Evolutionary conservation across 2,888 invertebrate species (phyloP).

Genomic region (Lepetodrilus schrolli): DNA sequence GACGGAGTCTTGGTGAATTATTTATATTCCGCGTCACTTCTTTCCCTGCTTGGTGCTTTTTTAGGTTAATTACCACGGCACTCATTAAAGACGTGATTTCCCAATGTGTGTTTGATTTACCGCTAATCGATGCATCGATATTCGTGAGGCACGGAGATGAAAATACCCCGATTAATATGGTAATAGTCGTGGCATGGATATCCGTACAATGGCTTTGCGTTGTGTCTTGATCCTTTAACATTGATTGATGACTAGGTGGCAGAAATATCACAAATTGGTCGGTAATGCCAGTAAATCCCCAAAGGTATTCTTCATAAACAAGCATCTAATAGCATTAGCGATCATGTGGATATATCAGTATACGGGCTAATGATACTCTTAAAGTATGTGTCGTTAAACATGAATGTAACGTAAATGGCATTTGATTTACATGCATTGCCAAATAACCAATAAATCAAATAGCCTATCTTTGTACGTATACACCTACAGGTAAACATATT

Average conservation of each 20-base stretch:
- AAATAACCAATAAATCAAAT: too few species aligned
- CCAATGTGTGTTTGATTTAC: conserved; percentile 15
- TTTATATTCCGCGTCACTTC: neutral
- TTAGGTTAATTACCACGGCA: neutral
- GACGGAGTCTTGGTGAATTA: neutral
- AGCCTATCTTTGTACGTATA: too few species aligned
- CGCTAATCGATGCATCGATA: conserved; percentile 6
- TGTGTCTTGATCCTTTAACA: neutral
- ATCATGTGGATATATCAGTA: too few species aligned
- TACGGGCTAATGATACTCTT: too few species aligned
- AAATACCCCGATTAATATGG: neutral
- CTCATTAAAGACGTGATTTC: conserved; percentile 11
- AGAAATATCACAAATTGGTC: neutral
- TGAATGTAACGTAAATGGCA: too few species aligned
- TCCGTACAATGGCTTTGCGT: neutral
- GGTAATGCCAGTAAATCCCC: neutral
- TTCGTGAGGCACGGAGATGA: neutral
- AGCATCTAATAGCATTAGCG: too few species aligned
- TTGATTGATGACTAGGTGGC: neutral
- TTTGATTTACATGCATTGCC: too few species aligned
- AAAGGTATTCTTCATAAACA: too few species aligned
- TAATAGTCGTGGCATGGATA: neutral
- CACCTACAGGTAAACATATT: too few species aligned
- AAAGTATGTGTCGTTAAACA: too few species aligned
- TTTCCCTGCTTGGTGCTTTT: neutral